A percentile compares a stretch with the other conserved stretches of the same genome.
phyloP scores from a whole-genome alignment of 2,888 invertebrate genomes.

The Plebejus melissa region DNA sequence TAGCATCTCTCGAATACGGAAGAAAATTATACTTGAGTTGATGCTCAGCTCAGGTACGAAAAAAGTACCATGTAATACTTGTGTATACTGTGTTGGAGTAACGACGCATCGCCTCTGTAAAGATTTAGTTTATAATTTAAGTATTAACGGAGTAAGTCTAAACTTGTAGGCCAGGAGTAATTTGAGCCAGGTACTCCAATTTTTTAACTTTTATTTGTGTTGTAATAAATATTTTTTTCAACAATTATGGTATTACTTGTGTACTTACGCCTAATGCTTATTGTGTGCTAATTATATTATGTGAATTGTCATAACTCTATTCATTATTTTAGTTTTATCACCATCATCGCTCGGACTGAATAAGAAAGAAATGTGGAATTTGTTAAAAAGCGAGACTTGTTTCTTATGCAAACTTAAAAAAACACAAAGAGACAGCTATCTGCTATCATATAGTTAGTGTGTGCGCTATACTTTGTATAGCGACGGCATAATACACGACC shows the following conservation, averaged over 20 bases:
- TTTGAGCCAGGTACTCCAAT: conserved; percentile 54
- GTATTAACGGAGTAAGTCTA: conserved; percentile 47
- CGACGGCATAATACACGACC: no score
- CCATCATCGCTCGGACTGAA: conserved; percentile 6
- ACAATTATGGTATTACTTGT: conserved; percentile 36
- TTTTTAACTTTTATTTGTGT: conserved; percentile 49
- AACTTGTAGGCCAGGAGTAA: conserved; percentile 30
- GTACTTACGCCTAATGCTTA: conserved; percentile 28
- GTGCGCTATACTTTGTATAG: no score
- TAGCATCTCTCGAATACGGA: neutral
- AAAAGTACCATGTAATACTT: neutral
- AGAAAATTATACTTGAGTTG: conserved; percentile 21
- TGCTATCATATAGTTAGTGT: no score
- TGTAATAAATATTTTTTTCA: conserved; percentile 60
- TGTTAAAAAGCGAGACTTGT: neutral
- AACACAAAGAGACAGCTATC: neutral
- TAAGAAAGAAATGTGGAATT: neutral
- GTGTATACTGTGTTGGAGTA: conserved; percentile 43
- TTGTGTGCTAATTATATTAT: conserved; percentile 26
- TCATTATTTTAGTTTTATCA: conserved; percentile 25
- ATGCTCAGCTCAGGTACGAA: conserved; percentile 27
- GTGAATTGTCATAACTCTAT: conserved; percentile 18
- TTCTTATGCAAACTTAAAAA: neutral
- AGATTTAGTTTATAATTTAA: conserved; percentile 47
- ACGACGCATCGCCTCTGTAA: conserved; percentile 45